Base-by-base conservation (phyloP, 2,888 invertebrate species). In the Venustoraphidia nigricollis region DNA sequence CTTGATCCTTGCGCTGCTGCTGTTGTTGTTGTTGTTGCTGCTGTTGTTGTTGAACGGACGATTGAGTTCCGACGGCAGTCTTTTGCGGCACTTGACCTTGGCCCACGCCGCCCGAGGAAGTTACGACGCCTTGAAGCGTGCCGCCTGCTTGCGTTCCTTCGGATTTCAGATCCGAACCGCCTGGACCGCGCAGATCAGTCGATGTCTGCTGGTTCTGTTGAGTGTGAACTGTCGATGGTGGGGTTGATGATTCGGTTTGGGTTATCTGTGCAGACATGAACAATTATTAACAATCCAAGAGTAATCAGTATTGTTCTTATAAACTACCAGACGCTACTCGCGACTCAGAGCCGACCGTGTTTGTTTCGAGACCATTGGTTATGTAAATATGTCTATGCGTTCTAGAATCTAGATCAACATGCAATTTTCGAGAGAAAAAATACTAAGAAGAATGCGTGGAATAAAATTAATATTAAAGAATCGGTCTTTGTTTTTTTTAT, bases 121-220 rank as follows among this genome's bases (percentile, higher is more conserved):
- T 70, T 48, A 64, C 66, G 37, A 56, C 58, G 52, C 69, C 66
- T 55, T 76, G 75, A 46, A 86, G 66, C 0, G 85, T 79, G 2
- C 85, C 86, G 10, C 87, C 86, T 0, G 85, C 87, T 63, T 89
- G 88, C 2, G 86, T 86, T 1, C 87, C 87, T 64, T 89, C 88
- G 1, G 85, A 87, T 63, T 80, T 80, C 61, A 79, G 77, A 70
- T 79, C 59, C 68, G 70, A 57, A 73, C 79, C 59, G 11, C 27
- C 17, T 27, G 27, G 17, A 17, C 13, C 11, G 9, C 11, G 34
- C 34, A 46, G 10, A 14, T 60, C 58, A 34, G 63, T 59, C 52
- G 66, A 64, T 11, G 66, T 62, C 37, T 52, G 52, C 36, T 52
- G 52, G 14, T 14, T 47, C 40, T 52, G 52, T 59, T 66, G 66